Conservation (phyloP, 2,113 vertebrate species). For the Lathamus discolor region DNA sequence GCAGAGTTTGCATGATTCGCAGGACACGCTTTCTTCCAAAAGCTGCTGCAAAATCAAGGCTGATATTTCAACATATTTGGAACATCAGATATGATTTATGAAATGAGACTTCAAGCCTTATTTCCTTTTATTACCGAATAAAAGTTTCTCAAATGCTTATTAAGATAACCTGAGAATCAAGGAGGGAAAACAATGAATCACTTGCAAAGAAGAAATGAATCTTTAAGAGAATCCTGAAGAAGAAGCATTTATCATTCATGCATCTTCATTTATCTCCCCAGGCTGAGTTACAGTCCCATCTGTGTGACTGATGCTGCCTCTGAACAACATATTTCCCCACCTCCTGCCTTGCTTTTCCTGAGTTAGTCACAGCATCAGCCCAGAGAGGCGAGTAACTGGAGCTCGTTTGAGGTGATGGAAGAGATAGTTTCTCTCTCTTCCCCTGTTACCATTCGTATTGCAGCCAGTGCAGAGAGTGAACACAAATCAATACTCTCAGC, state of each 20-base stretch:
- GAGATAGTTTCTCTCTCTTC: neutral
- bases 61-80: neutral
- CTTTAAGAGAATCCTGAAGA: constrained; percentile 34
- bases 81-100: constrained; percentile 45
- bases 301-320: neutral
- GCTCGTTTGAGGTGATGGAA: neutral
- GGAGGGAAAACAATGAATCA: constrained; percentile 65
- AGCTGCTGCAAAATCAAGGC: neutral
- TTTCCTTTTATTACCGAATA: constrained; percentile 54
- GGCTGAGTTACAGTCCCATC: neutral
- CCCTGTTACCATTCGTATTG: neutral
- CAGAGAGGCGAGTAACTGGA: neutral
- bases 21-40: neutral
- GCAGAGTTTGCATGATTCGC: neutral
- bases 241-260: constrained; percentile 45
- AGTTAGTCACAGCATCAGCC: neutral
- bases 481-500: neutral
- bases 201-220: constrained; percentile 39
- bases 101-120: constrained; percentile 15
- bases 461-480: neutral
- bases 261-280: constrained; percentile 31
- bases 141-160: constrained; percentile 50
- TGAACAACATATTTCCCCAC: neutral
- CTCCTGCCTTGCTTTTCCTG: neutral
- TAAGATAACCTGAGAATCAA: constrained; percentile 57